These are phyloP conservation scores for Sclerurus mexicanus DNA, from an alignment of 2,113 vertebrate species.

Conservation along the genomic window DNA sequence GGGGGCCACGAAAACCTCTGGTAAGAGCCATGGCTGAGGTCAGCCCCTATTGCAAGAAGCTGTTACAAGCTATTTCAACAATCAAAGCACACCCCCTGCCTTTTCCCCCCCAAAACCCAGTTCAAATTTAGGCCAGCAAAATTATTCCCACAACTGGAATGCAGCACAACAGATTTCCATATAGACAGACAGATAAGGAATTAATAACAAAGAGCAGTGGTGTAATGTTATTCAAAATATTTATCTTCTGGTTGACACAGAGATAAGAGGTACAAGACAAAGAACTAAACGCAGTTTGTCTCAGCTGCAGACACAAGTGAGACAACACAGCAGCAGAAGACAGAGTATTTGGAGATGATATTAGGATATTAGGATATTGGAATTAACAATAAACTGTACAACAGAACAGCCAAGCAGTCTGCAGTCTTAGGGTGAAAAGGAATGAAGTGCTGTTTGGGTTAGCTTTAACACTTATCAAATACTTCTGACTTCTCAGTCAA, in stretches of 20 bases:
- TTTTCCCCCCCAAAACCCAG: not conserved
- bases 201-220: not conserved
- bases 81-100: not conserved
- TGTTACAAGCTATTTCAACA: not conserved
- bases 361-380: not conserved
- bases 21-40: not conserved
- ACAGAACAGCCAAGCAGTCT: not conserved
- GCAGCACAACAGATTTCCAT: not conserved
- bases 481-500: not conserved
- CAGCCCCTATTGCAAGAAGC: not conserved
- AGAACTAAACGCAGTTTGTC: not conserved
- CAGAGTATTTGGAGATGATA: not conserved
- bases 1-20: accelerated
- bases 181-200: not conserved
- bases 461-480: not conserved
- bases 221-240: not conserved
- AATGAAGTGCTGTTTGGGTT: not conserved
- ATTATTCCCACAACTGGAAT: not conserved
- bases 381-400: not conserved
- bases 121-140: not conserved
- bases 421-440: not conserved
- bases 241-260: not conserved
- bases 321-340: not conserved
- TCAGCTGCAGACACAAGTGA: not conserved
- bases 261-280: not conserved